A percentile compares a stretch with the other conserved stretches of the same genome.
Evolutionary conservation across 2,113 vertebrate genomes (phyloP).

Genomic region (Panurus biarmicus): DNA sequence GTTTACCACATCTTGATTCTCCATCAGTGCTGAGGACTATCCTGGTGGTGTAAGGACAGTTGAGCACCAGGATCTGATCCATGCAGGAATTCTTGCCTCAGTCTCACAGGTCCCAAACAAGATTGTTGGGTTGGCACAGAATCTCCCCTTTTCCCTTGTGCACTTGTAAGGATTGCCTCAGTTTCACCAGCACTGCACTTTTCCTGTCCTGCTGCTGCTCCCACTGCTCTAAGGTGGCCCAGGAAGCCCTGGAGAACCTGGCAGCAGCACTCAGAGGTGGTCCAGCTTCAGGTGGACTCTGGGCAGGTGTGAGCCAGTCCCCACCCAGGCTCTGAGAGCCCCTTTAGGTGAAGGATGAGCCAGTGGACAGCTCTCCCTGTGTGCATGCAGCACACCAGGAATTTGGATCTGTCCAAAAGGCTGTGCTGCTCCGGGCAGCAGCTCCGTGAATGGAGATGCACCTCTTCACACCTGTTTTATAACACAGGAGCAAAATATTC

Average conservation of each 20-base stretch:
- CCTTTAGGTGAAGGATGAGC: neutral
- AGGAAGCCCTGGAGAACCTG: neutral
- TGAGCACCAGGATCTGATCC: neutral
- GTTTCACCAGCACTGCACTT: neutral
- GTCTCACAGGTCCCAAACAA: neutral
- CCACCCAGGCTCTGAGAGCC: neutral
- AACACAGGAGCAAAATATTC: constrained; percentile 23
- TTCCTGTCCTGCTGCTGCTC: neutral
- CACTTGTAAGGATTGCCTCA: neutral
- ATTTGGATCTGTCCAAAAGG: neutral
- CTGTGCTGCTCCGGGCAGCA: neutral
- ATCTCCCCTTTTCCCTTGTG: neutral
- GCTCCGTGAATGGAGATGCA: neutral
- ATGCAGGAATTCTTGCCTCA: neutral
- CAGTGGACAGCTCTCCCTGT: neutral
- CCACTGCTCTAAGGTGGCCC: neutral
- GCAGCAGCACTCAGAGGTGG: accelerated
- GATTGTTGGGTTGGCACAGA: neutral
- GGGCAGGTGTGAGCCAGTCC: neutral
- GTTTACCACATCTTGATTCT: neutral
- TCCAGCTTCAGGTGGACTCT: neutral
- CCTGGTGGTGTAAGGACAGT: neutral
- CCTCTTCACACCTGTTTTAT: constrained; percentile 46
- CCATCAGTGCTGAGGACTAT: neutral
- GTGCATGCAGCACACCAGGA: neutral